phyloP scores from a whole-genome alignment of 2,797 vertebrate species.

The Coccyzus lansbergi region DNA sequence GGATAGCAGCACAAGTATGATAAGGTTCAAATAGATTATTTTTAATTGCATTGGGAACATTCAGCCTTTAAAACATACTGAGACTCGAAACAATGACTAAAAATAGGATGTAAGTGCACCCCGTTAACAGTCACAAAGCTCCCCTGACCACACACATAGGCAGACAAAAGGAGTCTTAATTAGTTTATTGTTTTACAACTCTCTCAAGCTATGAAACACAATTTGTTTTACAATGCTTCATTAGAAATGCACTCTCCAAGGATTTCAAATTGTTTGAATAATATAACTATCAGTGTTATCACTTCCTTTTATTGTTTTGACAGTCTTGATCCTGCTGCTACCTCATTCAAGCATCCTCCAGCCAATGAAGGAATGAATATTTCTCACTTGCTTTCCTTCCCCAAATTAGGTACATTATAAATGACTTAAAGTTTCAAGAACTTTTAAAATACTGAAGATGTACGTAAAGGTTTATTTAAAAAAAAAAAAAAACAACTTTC shows the following conservation, averaged over 20 bases:
- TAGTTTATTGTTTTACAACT: conserved; percentile 54
- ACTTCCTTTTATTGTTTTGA: conserved; percentile 47
- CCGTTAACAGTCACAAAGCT: not conserved
- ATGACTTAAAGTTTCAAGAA: not conserved
- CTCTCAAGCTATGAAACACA: conserved; percentile 9
- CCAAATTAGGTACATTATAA: not conserved
- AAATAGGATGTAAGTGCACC: not conserved
- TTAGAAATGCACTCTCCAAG: conserved; percentile 39
- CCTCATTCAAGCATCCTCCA: not conserved
- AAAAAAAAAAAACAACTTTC: no score
- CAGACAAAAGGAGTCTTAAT: conserved; percentile 40
- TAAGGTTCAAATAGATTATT: not conserved
- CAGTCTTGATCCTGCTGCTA: not conserved
- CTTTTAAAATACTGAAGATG: not conserved
- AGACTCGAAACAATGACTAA: not conserved
- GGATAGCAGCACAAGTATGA: not conserved
- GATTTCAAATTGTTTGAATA: conserved; percentile 43
- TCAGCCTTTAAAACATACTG: not conserved
- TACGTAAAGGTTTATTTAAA: not conserved
- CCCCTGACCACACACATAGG: not conserved
- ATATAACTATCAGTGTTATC: conserved; percentile 34
- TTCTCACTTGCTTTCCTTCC: not conserved
- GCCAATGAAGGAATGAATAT: not conserved
- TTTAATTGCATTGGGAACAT: not conserved
- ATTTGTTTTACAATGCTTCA: conserved; percentile 25